Evolutionary conservation across 2,888 invertebrate genomes (phyloP), one percentile per base, ranked within the genome.

Genomic region (Operophtera brumata): DNA sequence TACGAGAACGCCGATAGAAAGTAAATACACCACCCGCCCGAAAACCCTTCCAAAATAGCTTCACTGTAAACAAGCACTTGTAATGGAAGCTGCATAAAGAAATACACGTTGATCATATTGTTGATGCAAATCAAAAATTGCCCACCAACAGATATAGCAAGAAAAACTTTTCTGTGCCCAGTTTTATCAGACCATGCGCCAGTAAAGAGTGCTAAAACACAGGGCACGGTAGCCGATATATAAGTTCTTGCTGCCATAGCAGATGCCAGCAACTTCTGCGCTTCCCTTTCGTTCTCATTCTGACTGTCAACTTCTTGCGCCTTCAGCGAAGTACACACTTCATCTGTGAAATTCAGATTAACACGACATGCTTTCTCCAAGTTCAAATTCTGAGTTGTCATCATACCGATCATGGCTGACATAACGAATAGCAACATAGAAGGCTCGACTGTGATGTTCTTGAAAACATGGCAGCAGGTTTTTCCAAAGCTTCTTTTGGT

Each of bases 291-390:
- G 64, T 92, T 91, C 41, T 82, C 77, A 58, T 80, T 85, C 57
- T 84, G 77, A 34, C 71, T 79, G 4, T 91, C 92, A 0, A 94
- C 93, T 48, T 94, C 91, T 65, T 96, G 91, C 8, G 90, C 79
- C 14, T 93, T 93, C 6, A 96, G 79, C 0, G 95, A 94, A 65
- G 93, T 91, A 73, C 96, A 96, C 0, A 96, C 92, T 66, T 92
- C 92, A 25, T 92, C 90, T 0, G 93, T 89, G 66, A 93, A 95
- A 13, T 91, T 92, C 55, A 96, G 85, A 75, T 96, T 96, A 0
- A 96, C 96, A 11, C 96, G 86, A 71, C 96, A 96, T 0, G 96
- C 96, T 77, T 96, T 96, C 75, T 96, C 96, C 62, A 96, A 86
- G 73, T 93, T 94, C 8, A 96, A 82, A 80, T 96, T 96, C 76